Evolutionary conservation across 2,888 invertebrate genomes (phyloP).

Genomic region (Agonopterix subpropinquella): DNA sequence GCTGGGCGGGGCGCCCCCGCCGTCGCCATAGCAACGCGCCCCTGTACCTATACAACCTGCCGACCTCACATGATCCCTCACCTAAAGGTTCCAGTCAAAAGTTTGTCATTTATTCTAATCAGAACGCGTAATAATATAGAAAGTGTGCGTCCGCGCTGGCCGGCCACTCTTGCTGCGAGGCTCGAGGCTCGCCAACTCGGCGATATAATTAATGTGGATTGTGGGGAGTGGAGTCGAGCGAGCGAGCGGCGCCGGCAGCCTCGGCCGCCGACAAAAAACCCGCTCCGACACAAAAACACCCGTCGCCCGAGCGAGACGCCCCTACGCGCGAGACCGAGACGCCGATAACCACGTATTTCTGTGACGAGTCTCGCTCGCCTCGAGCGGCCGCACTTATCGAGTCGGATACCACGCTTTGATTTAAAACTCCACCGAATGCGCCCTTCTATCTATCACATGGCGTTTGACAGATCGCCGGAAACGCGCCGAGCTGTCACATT

Average conservation of each 20-base stretch:
- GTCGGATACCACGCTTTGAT: constrained; percentile 69
- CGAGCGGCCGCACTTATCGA: constrained; percentile 65
- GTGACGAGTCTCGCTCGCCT: constrained; percentile 67
- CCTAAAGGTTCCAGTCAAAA: too few species aligned
- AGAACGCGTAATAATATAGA: constrained; percentile 48
- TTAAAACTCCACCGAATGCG: constrained; percentile 70
- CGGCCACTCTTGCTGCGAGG: constrained; percentile 11
- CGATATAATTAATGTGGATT: constrained; percentile 71
- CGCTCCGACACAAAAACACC: constrained; percentile 73
- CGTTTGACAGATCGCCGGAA: constrained; percentile 74
- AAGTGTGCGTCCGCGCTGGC: constrained; percentile 65
- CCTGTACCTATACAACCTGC: constrained; percentile 18
- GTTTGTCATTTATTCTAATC: constrained; percentile 19
- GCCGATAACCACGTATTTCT: constrained; percentile 59
- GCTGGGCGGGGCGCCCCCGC: constrained; percentile 61
- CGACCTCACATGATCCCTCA: background rate
- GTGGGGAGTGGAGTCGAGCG: constrained; percentile 61
- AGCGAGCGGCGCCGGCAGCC: constrained; percentile 55
- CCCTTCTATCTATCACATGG: constrained; percentile 76
- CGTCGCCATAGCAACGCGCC: constrained; percentile 59
- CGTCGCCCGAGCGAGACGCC: constrained; percentile 52
- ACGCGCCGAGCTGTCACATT: constrained; percentile 64
- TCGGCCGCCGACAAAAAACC: constrained; percentile 60
- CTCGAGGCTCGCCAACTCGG: constrained; percentile 54
- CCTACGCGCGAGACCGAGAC: constrained; percentile 44